A percentile compares a stretch with the other conserved stretches of the same genome.
These are phyloP conservation scores for Enteromius argenteus DNA, from an alignment of 2,797 vertebrate species.

Conservation along the genomic window DNA sequence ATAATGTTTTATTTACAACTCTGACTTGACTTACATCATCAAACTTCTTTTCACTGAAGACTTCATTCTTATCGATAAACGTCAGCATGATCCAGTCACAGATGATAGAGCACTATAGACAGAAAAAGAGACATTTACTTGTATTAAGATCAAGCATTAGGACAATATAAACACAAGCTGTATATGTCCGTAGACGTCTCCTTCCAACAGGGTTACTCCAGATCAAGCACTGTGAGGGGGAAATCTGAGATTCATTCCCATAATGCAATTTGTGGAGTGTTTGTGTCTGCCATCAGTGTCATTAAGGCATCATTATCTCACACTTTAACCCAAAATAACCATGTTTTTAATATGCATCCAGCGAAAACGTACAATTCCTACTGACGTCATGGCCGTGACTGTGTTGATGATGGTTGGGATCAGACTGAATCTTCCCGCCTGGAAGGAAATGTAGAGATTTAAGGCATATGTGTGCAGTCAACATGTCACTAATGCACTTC, in stretches of 20 bases:
- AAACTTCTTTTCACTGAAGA: conserved; percentile 90
- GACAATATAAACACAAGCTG: not conserved
- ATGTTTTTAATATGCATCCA: not conserved
- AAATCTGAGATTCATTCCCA: conserved; percentile 21
- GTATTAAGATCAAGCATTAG: not conserved
- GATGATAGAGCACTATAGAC: conserved; percentile 86
- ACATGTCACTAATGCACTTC: conserved; percentile 23
- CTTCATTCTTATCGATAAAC: conserved; percentile 90
- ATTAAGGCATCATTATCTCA: not conserved
- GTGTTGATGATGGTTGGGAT: conserved; percentile 93
- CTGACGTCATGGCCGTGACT: conserved; percentile 90
- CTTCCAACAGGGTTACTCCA: not conserved
- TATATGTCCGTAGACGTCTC: not conserved
- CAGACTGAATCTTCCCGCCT: conserved; percentile 93
- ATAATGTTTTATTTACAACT: not conserved
- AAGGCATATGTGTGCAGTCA: not conserved
- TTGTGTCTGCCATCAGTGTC: conserved; percentile 1
- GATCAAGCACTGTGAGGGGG: not conserved
- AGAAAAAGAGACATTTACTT: not conserved
- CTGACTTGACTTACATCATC: conserved; percentile 81
- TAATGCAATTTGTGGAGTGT: conserved; percentile 41
- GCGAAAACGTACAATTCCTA: conserved; percentile 86
- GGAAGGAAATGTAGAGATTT: conserved; percentile 46
- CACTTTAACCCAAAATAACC: not conserved
- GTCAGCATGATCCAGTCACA: conserved; percentile 95